Evolutionary conservation across 2,888 invertebrate genomes (phyloP).

Genomic region (Ennomos fuscantarius): DNA sequence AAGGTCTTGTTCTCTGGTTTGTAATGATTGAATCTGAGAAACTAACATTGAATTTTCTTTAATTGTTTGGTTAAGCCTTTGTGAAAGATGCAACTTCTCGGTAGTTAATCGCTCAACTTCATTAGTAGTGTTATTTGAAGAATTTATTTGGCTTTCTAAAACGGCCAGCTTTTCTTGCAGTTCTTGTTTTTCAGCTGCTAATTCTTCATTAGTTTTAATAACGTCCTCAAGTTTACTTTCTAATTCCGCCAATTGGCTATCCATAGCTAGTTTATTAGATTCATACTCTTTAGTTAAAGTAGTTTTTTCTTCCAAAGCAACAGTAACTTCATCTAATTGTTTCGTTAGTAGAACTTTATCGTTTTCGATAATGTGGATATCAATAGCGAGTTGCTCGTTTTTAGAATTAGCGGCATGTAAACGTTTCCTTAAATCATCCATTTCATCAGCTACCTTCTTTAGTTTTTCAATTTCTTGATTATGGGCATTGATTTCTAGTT

Average conservation of each 20-base stretch:
- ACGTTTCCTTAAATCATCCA: slow-evolving; percentile 73
- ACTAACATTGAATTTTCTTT: slow-evolving; percentile 49
- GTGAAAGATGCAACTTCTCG: slow-evolving; percentile 43
- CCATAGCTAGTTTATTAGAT: slow-evolving; percentile 56
- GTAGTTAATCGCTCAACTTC: slow-evolving; percentile 36
- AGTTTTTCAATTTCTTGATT: slow-evolving; percentile 55
- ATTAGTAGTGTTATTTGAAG: slow-evolving; percentile 20
- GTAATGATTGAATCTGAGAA: slow-evolving; percentile 25
- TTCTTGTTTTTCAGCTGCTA: slow-evolving; percentile 52
- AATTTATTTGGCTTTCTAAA: slow-evolving; percentile 42
- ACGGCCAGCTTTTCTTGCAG: slow-evolving; percentile 50
- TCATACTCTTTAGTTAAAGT: slow-evolving; percentile 56
- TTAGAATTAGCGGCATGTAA: slow-evolving; percentile 66
- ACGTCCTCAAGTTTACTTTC: slow-evolving; percentile 53
- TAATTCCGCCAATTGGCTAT: slow-evolving; percentile 63
- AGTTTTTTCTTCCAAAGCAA: slow-evolving; percentile 56
- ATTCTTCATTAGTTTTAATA: slow-evolving; percentile 49
- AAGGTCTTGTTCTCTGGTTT: slow-evolving; percentile 23
- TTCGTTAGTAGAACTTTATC: slow-evolving; percentile 78
- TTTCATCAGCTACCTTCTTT: slow-evolving; percentile 64
- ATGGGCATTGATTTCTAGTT: slow-evolving; percentile 72
- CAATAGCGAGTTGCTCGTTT: slow-evolving; percentile 79
- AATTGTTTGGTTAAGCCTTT: slow-evolving; percentile 22
- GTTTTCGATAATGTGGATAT: slow-evolving; percentile 81
- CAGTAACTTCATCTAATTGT: slow-evolving; percentile 74